These are phyloP conservation scores for Epinephelus moara DNA, from an alignment of 2,113 vertebrate species.

Conservation along the genomic window DNA sequence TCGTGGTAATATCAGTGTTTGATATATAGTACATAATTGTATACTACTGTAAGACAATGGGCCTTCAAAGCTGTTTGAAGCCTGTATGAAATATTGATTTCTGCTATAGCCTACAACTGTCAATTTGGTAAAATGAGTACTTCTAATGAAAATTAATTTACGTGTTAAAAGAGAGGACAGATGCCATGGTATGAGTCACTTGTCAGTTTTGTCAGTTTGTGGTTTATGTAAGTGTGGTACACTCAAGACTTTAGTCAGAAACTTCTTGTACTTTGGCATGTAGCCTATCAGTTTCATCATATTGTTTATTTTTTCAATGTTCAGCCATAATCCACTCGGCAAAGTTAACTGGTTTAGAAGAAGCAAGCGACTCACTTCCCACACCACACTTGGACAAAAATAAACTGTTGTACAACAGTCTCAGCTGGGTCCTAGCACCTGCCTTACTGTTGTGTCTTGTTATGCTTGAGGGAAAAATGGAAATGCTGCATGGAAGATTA, in stretches of 20 bases:
- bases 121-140: not conserved
- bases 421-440: slow-evolving; percentile 7
- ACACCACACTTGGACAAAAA: slow-evolving; percentile 6
- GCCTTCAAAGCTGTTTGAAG: not conserved
- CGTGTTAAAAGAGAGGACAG: not conserved
- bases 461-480: not conserved
- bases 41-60: not conserved
- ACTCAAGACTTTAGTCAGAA: too few species aligned
- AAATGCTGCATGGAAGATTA: slow-evolving; percentile 19
- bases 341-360: not conserved
- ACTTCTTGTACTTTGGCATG: not conserved
- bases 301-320: not conserved
- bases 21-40: not conserved
- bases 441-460: slow-evolving; percentile 1
- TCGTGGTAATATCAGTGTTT: not conserved
- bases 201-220: not conserved
- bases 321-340: not conserved
- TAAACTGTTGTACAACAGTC: not conserved
- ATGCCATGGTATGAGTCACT: not conserved
- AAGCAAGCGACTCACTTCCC: not conserved
- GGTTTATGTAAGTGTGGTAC: not conserved
- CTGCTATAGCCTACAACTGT: not conserved
- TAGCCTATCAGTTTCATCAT: not conserved
- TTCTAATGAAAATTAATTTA: not conserved
- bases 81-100: not conserved